Evolutionary conservation across 2,888 invertebrate genomes (phyloP), one percentile per base, ranked within the genome.

Genomic region (Megaustenia siamemsis): DNA sequence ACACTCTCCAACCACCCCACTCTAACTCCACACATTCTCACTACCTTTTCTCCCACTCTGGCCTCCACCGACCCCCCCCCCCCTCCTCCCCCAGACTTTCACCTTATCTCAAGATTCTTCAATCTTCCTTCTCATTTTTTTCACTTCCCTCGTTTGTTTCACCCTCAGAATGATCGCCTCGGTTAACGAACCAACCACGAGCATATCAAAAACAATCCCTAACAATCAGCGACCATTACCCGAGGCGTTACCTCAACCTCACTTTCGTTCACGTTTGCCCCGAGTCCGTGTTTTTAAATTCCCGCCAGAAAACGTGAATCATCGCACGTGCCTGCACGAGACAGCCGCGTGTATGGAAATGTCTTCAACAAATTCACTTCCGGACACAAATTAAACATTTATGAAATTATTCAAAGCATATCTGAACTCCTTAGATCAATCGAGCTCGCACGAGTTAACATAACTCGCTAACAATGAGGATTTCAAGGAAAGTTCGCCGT

Each of bases 41-140:
- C n/a, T n/a, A n/a, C n/a, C n/a, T n/a, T n/a, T n/a, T n/a, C n/a
- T n/a, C n/a, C n/a, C n/a, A n/a, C n/a, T n/a, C n/a, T n/a, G n/a
- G n/a, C n/a, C n/a, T n/a, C n/a, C n/a, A n/a, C 69, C 32, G 5
- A 32, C 38, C n/a, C 24, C 28, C 40, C 35, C 8, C 56, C 28
- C 28, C 49, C 24, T 56, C 21, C 60, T 32, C 49, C 32, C 49
- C 45, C 45, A n/a, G n/a, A 21, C 75, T 38, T n/a, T 10, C 40
- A 10, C 28, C 45, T 40, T 49, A 12, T 21, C 60, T 60, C 60
- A 10, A 6, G 5, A 12, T 21, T n/a, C n/a, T 24, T 60, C 60
- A 60, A 60, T n/a, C 60, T 3, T 60, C 60, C n/a, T n/a, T n/a
- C n/a, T 60, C 60, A 60, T 60, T n/a, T n/a, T 60, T n/a, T 60